Evolutionary conservation across 2,113 vertebrate genomes (phyloP).

Genomic region (Cettia cetti): DNA sequence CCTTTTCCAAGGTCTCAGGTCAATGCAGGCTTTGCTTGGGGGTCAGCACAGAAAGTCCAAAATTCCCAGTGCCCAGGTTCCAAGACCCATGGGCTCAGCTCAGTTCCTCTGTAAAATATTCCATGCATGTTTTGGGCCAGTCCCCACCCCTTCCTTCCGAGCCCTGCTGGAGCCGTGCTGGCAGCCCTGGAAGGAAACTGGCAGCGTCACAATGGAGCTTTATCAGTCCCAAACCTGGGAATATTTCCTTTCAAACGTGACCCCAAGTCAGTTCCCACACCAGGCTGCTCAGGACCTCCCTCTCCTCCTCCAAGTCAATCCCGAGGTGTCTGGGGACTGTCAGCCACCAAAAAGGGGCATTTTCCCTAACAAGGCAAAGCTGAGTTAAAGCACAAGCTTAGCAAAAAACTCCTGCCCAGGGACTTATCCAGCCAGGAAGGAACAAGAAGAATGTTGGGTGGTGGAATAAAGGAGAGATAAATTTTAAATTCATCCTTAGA

Average conservation of each 20-base stretch:
- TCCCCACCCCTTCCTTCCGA: neutral
- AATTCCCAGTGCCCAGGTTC: neutral
- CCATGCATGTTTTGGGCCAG: fast-evolving
- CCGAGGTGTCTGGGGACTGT: fast-evolving
- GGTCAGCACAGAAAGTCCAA: neutral
- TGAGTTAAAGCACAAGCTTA: neutral
- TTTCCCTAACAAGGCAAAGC: neutral
- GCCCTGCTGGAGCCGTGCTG: fast-evolving
- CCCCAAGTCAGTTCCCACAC: neutral
- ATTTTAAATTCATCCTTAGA: neutral
- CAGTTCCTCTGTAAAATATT: neutral
- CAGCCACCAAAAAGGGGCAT: neutral
- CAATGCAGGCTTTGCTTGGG: neutral
- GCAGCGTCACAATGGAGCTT: neutral
- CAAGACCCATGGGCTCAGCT: neutral
- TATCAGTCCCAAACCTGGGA: neutral
- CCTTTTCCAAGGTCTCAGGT: neutral
- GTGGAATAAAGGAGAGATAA: neutral
- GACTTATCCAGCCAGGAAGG: neutral
- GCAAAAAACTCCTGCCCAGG: neutral
- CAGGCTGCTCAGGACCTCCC: neutral
- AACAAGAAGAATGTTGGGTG: neutral
- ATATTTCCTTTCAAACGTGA: neutral
- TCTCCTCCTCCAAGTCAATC: neutral
- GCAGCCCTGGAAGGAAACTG: neutral